Percentiles rank a stretch among this genome's conserved stretches.
phyloP scores from a whole-genome alignment of 2,888 invertebrate species.

The Chelonus formosanus region DNA sequence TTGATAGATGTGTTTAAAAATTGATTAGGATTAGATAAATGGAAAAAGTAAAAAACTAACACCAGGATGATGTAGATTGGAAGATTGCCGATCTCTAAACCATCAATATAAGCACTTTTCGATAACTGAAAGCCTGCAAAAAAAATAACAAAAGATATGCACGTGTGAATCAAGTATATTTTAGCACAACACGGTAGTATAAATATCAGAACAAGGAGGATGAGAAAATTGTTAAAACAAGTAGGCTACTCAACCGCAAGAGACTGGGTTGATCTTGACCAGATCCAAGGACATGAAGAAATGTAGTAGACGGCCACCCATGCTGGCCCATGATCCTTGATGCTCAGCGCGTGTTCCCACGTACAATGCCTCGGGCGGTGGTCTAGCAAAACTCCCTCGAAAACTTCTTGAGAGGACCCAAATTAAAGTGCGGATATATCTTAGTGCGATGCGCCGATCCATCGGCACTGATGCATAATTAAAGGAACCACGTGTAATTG shows the following conservation, averaged over 20 bases:
- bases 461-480: constrained; percentile 57
- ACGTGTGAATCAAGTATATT: too few relatives aligned
- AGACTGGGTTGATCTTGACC: constrained; percentile 46
- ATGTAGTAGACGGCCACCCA: constrained; percentile 34
- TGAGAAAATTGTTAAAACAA: constrained; percentile 5
- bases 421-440: constrained; percentile 53
- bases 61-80: too few relatives aligned
- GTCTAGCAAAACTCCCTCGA: constrained; percentile 53
- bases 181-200: too few relatives aligned
- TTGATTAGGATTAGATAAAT: too few relatives aligned
- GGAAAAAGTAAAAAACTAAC: too few relatives aligned
- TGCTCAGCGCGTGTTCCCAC: constrained; percentile 55
- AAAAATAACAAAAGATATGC: too few relatives aligned
- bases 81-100: too few relatives aligned
- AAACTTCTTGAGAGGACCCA: constrained; percentile 50
- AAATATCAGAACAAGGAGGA: constrained; percentile 25
- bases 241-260: constrained; percentile 32
- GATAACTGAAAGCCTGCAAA: too few relatives aligned
- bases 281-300: constrained; percentile 55
- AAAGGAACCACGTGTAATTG: constrained; percentile 61
- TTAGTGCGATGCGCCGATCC: constrained; percentile 43
- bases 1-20: too few relatives aligned
- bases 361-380: constrained; percentile 58
- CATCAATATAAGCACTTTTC: too few relatives aligned
- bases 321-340: constrained; percentile 25